phyloP scores from a whole-genome alignment of 2,113 vertebrate genomes.

The Anolis carolinensis region DNA sequence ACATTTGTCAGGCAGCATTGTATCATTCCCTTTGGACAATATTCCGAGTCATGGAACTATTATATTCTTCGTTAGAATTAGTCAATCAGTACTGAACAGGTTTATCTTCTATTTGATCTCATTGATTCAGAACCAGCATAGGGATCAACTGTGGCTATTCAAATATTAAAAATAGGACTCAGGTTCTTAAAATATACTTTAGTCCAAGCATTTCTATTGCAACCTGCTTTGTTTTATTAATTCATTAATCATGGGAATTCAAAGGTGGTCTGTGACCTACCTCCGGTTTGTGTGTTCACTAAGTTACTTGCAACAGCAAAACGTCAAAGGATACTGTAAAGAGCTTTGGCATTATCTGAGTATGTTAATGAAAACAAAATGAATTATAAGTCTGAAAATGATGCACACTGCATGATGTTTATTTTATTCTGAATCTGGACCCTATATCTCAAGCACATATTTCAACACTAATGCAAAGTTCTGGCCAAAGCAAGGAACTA shows the following conservation, averaged over 20 bases:
- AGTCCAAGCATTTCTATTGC: not conserved
- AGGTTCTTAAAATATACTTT: not conserved
- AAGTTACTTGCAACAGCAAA: not conserved
- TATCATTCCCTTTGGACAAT: conserved; percentile 30
- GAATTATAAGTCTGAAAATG: not conserved
- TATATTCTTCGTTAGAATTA: conserved; percentile 39
- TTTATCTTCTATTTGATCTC: conserved; percentile 25
- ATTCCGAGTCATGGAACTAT: conserved; percentile 41
- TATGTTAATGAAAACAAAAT: not conserved
- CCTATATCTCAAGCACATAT: not conserved
- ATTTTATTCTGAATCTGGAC: not conserved
- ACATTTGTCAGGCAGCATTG: conserved; percentile 35
- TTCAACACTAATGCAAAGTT: not conserved
- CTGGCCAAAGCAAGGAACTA: not conserved
- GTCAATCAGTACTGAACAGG: conserved; percentile 2
- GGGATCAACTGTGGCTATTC: not conserved
- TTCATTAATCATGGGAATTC: not conserved
- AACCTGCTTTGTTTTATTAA: not conserved
- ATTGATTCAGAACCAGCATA: conserved; percentile 30
- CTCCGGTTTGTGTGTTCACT: not conserved
- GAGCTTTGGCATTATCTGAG: not conserved
- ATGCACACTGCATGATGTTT: not conserved
- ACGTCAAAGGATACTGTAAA: not conserved
- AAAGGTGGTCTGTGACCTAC: not conserved
- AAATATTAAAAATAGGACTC: not conserved